These are phyloP conservation scores for Drosophila affinis DNA, from an alignment of 2,888 invertebrate genomes.

Conservation along the genomic window DNA sequence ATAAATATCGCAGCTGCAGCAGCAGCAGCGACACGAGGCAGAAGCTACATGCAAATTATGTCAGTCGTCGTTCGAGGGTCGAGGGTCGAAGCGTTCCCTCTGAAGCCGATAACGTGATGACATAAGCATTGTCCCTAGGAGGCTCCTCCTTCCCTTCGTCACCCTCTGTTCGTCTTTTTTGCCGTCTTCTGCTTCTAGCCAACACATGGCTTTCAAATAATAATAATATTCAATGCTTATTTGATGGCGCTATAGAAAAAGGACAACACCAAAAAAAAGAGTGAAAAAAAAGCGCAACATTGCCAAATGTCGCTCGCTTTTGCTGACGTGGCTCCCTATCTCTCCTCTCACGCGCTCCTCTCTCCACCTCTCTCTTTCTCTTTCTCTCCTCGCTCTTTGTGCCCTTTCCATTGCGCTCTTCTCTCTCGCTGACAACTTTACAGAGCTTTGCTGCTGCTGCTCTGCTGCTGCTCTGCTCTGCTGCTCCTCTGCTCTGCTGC, in stretches of 20 bases:
- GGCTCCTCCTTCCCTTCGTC: not conserved
- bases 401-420: conserved; percentile 13
- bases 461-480: conserved; percentile 41
- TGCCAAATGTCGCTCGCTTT: conserved; percentile 52
- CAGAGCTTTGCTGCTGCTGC: conserved; percentile 26
- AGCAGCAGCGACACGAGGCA: conserved; percentile 8
- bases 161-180: conserved; percentile 2
- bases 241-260: conserved; percentile 65
- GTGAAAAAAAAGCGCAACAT: conserved; percentile 41
- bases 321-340: conserved; percentile 64
- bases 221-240: conserved; percentile 76
- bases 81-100: conserved; percentile 1
- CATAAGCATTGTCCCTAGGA: conserved; percentile 55
- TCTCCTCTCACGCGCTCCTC: conserved; percentile 7
- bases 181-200: not conserved
- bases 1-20: conserved; percentile 67
- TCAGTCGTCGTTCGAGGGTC: conserved; percentile 28
- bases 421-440: conserved; percentile 47
- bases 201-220: conserved; percentile 64
- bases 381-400: not conserved
- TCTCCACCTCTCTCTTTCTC: no score
- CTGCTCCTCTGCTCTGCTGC: conserved; percentile 27
- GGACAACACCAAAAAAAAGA: conserved; percentile 3
- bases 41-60: conserved; percentile 68
- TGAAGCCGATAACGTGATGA: conserved; percentile 61